These are phyloP conservation scores for Scolopax rusticola DNA, from an alignment of 2,797 vertebrate species.

Conservation along the genomic window DNA sequence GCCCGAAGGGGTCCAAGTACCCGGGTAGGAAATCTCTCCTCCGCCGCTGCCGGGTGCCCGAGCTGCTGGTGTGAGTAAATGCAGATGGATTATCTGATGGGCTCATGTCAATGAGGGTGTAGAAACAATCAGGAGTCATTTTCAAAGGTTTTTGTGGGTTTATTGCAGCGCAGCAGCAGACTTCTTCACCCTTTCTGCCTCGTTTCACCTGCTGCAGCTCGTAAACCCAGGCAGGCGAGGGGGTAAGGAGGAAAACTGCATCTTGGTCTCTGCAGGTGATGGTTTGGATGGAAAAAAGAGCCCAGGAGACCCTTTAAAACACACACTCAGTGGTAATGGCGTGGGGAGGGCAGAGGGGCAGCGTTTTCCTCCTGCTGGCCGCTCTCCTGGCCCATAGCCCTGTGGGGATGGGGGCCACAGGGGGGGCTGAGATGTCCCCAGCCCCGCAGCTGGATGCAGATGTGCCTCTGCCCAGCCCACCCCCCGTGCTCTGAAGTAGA, in stretches of 20 bases:
- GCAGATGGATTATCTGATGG: neutral
- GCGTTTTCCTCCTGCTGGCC: fast-evolving
- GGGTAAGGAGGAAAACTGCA: neutral
- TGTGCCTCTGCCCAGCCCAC: fast-evolving
- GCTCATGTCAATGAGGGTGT: neutral
- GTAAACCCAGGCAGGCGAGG: neutral
- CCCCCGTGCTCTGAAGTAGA: neutral
- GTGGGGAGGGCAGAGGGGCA: neutral
- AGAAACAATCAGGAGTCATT: neutral
- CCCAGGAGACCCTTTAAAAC: neutral
- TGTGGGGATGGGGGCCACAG: fast-evolving
- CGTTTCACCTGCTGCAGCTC: neutral
- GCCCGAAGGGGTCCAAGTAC: neutral
- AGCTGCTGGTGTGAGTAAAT: neutral
- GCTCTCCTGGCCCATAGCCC: neutral
- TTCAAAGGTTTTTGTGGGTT: neutral
- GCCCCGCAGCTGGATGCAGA: neutral
- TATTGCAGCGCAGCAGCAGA: neutral
- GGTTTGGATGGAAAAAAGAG: neutral
- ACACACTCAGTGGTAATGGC: fast-evolving
- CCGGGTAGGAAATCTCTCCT: neutral
- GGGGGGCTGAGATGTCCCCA: neutral
- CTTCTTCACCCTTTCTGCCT: neutral
- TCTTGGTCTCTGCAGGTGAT: neutral
- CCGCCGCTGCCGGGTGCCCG: neutral